A percentile compares a stretch with the other conserved stretches of the same genome.
Evolutionary conservation across 2,113 vertebrate genomes (phyloP).

Genomic region (human): DNA sequence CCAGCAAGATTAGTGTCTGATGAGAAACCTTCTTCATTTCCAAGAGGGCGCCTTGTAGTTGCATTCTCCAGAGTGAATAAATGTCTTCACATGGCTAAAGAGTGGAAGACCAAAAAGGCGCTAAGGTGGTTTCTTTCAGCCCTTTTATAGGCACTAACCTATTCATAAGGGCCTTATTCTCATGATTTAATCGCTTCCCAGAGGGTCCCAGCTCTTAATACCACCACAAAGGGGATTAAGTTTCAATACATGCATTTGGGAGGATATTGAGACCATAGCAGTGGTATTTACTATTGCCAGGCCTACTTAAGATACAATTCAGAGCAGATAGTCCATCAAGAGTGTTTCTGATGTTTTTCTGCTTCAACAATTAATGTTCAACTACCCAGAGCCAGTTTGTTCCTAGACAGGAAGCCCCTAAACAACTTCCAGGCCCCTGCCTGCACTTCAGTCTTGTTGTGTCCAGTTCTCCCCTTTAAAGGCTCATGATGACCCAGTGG

Average conservation of each 20-base stretch:
- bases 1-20: background rate
- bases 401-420: background rate
- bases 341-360: background rate
- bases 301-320: background rate
- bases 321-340: background rate
- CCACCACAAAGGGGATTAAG: background rate
- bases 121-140: background rate
- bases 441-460: fast-evolving
- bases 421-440: fast-evolving
- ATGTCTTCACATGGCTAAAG: background rate
- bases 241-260: background rate
- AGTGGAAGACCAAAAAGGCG: no score
- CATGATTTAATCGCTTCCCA: no score
- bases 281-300: background rate
- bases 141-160: background rate
- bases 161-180: background rate
- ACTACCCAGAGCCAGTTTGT: no score
- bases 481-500: background rate
- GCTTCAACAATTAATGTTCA: background rate
- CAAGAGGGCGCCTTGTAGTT: background rate
- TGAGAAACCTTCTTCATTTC: background rate
- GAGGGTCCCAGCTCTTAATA: background rate
- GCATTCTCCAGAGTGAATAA: background rate
- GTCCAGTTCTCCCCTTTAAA: background rate
- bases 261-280: background rate